phyloP scores from a whole-genome alignment of 2,888 invertebrate genomes.

The Caenorhabditis japonica region DNA sequence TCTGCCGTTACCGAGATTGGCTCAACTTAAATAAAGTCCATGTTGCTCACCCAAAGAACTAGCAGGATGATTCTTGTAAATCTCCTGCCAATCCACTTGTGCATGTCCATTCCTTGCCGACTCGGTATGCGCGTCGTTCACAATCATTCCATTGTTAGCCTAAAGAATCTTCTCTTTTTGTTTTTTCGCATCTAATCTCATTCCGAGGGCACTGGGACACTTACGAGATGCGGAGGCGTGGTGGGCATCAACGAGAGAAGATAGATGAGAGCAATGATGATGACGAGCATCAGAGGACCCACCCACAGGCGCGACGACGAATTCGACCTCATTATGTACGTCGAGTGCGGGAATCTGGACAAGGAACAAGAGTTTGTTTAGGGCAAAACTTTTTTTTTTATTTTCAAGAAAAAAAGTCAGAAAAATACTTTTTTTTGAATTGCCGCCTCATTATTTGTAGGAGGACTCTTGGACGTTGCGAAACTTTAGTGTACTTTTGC shows the following conservation, averaged over 20 bases:
- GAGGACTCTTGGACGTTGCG: no score
- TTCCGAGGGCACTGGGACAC: neutral
- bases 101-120: slow-evolving; percentile 52
- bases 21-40: no score
- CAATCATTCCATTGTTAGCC: slow-evolving; percentile 44
- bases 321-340: slow-evolving; percentile 51
- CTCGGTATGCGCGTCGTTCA: slow-evolving; percentile 41
- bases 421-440: no score
- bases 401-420: no score
- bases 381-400: no score
- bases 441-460: no score
- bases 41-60: slow-evolving; percentile 18
- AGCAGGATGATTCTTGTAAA: slow-evolving; percentile 23
- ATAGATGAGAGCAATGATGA: slow-evolving; percentile 65
- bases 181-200: slow-evolving; percentile 1
- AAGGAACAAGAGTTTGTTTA: no score
- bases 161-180: slow-evolving; percentile 10
- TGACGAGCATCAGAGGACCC: slow-evolving; percentile 63
- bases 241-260: slow-evolving; percentile 63
- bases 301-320: slow-evolving; percentile 61
- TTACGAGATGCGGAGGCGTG: slow-evolving; percentile 54
- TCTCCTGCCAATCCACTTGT: slow-evolving; percentile 44
- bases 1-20: no score
- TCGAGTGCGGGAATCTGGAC: slow-evolving; percentile 53
- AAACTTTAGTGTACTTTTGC: no score